Percentiles rank a stretch among this genome's conserved stretches.
Evolutionary conservation across 2,797 vertebrate species (phyloP).

Genomic region (Cuniculus paca): DNA sequence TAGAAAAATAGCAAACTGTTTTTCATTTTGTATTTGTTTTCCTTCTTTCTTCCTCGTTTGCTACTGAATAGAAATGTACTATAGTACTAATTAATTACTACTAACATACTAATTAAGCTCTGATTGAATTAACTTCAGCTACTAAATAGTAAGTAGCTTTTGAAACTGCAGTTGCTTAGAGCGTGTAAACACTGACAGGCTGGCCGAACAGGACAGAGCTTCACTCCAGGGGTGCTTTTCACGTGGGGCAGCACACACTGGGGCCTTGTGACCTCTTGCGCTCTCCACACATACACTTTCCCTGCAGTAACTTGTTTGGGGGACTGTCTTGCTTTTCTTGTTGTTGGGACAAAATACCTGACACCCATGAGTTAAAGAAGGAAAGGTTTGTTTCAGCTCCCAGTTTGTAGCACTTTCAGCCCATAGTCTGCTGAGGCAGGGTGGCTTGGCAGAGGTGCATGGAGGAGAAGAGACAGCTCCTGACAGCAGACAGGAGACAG

Average conservation of each 20-base stretch:
- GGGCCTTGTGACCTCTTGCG: background rate
- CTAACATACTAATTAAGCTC: background rate
- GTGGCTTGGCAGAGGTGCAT: background rate
- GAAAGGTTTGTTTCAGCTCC: background rate
- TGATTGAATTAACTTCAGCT: conserved; percentile 44
- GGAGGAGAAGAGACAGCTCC: too few relatives aligned
- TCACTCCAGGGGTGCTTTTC: background rate
- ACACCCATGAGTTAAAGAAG: background rate
- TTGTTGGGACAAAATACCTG: background rate
- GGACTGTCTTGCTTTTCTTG: background rate
- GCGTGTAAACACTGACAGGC: background rate
- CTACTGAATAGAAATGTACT: background rate
- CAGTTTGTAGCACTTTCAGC: background rate
- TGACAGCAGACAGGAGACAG: background rate
- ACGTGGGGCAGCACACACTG: background rate
- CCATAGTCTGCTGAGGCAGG: background rate
- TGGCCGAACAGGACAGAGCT: background rate
- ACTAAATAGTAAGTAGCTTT: conserved; percentile 59
- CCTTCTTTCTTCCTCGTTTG: background rate
- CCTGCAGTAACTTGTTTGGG: background rate
- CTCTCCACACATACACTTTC: background rate
- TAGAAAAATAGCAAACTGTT: background rate
- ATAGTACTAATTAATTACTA: background rate
- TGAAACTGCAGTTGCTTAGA: background rate
- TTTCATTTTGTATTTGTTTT: background rate